Evolutionary conservation across 2,797 vertebrate species (phyloP).

Genomic region (Liasis olivaceus): DNA sequence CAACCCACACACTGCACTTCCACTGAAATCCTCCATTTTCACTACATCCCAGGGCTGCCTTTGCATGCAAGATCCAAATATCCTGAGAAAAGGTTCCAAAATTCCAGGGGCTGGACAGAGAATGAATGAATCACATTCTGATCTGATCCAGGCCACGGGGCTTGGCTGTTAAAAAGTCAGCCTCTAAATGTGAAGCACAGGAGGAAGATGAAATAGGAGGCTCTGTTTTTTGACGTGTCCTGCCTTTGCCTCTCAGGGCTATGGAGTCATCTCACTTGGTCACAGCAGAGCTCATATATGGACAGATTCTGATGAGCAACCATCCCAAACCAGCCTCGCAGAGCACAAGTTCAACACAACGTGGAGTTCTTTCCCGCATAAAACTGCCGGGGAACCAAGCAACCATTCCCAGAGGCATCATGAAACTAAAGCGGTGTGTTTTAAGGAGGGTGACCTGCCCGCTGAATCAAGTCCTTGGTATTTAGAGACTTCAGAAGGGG

Average conservation of each 20-base stretch:
- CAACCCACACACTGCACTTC: background rate
- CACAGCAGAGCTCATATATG: constrained; percentile 57
- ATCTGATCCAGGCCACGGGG: background rate
- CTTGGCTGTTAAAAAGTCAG: background rate
- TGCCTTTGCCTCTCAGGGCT: constrained; percentile 45
- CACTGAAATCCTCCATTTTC: background rate
- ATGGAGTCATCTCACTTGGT: constrained; percentile 36
- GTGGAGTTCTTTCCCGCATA: background rate
- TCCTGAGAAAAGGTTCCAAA: background rate
- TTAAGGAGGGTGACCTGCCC: background rate
- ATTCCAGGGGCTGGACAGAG: background rate
- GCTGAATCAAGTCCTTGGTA: background rate
- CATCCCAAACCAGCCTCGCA: constrained; percentile 50
- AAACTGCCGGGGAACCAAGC: constrained; percentile 23
- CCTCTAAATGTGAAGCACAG: constrained; percentile 13
- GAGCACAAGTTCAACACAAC: constrained; percentile 11
- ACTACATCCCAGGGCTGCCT: too few relatives aligned
- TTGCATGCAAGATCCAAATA: background rate
- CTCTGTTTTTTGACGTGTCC: constrained; percentile 35
- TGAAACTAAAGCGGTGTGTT: constrained; percentile 17
- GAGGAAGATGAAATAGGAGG: background rate
- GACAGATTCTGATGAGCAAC: constrained; percentile 54
- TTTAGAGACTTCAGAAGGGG: background rate
- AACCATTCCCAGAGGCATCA: background rate
- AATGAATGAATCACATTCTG: background rate